Evolutionary conservation across 1,140 invertebrate genomes (phyloP).

Genomic region (Coenobita brevimanus): DNA sequence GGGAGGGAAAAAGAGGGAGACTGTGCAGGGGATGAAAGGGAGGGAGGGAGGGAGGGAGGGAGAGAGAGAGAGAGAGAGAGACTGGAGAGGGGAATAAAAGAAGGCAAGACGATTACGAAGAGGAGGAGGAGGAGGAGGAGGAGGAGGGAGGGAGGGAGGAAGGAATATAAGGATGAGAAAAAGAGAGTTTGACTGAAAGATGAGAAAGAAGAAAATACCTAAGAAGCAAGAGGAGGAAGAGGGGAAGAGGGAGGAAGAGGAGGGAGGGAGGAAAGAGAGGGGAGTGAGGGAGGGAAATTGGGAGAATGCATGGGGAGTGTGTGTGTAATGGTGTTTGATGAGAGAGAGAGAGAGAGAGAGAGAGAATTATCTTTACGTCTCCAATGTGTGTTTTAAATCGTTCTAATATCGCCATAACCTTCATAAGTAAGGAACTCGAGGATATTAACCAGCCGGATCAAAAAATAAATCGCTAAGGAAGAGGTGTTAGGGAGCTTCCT

Average conservation of each 20-base stretch:
- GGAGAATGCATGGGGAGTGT: too few relatives aligned
- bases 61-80: background rate
- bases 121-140: background rate
- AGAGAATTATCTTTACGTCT: background rate
- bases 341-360: slow-evolving; percentile 8
- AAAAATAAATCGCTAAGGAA: too few relatives aligned
- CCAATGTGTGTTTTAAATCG: too few relatives aligned
- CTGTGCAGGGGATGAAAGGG: background rate
- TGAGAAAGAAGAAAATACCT: background rate
- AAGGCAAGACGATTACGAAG: background rate
- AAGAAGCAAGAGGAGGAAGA: background rate
- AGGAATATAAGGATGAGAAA: background rate
- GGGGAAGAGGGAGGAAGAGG: background rate
- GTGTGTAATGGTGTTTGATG: too few relatives aligned
- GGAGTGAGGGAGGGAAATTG: too few relatives aligned
- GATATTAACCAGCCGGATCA: too few relatives aligned
- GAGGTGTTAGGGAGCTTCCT: too few relatives aligned
- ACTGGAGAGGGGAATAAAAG: background rate
- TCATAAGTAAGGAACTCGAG: too few relatives aligned
- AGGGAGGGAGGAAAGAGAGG: background rate
- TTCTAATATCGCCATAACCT: too few relatives aligned
- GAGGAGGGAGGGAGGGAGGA: background rate
- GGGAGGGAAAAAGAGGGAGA: background rate
- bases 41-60: slow-evolving; percentile 7
- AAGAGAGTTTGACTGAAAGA: slow-evolving; percentile 6